Evolutionary conservation across 1,140 invertebrate species (phyloP), one percentile per base, ranked within the genome.

Genomic region (Bombyx mandarina): DNA sequence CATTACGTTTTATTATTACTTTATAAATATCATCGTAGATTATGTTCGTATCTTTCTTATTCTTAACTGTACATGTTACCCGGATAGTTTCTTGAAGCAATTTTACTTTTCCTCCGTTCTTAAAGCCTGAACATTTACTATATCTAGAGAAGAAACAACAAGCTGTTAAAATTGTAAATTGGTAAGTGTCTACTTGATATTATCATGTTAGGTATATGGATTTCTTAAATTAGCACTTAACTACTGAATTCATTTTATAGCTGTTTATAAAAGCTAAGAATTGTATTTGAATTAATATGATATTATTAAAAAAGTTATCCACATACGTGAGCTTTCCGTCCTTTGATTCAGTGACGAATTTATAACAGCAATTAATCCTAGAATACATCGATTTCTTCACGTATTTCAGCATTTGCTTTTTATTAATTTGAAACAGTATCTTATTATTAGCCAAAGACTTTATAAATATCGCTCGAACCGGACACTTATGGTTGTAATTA

Each of bases 21-120:
- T 67, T 56, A 52, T 79, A 83, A 43, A 65, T 60, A 57, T 83
- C 80, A 56, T 75, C 63, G 46, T 83, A 83, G 42, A 75, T 66
- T 22, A 50, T 49, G 1, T 60, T 45, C 10, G 7, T 43, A 45
- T 66, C 57, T 51, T 60, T 65, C 9, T 62, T 46, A 18, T 46
- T 51, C 44, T 45, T 56, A 10, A 52, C 42, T 45, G n/a, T 8
- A 63, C 80, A 83, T 0, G 63, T 65, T 52, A 83, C 73, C 18
- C 54, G 65, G 35, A 83, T 62, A 35, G 78, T 55, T 70, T 83
- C 78, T 18, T 71, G 49, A 48, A 67, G 47, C 8, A 79, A 54
- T 52, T 58, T 43, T 22, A 62, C 45, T 51, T 26, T 58, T 18
- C 63, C 66, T 7, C 68, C 72, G 58, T 69, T 70, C 59, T 62